These are phyloP conservation scores for Pachypsylla venusta DNA, from an alignment of 1,140 invertebrate species.

Conservation along the genomic window DNA sequence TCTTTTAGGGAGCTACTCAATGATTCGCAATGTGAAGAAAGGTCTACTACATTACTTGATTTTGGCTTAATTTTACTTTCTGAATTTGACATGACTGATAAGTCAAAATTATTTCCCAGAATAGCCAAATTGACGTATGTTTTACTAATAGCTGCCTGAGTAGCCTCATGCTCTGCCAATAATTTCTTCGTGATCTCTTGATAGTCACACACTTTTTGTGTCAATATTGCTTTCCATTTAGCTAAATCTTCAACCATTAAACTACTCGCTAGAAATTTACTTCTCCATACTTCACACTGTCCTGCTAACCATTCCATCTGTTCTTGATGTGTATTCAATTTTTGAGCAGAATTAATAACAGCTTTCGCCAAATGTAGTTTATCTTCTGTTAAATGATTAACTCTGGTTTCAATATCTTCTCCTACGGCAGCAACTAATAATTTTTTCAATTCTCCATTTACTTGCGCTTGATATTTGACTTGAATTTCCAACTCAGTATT, in stretches of 20 bases:
- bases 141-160: neutral
- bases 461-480: slow-evolving; percentile 52
- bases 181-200: neutral
- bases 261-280: slow-evolving; percentile 85
- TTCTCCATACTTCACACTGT: slow-evolving; percentile 89
- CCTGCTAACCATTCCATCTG: slow-evolving; percentile 82
- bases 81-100: neutral
- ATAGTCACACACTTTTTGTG: slow-evolving; percentile 4
- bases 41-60: neutral
- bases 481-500: slow-evolving; percentile 50
- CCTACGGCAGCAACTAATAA: slow-evolving; percentile 84
- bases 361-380: slow-evolving; percentile 74
- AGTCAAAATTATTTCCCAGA: neutral
- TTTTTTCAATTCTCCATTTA: slow-evolving; percentile 84
- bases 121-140: neutral
- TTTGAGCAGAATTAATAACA: slow-evolving; percentile 65
- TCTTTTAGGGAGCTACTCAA: neutral
- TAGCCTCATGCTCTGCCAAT: neutral
- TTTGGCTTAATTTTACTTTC: neutral
- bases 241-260: slow-evolving; percentile 82
- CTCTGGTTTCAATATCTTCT: slow-evolving; percentile 76
- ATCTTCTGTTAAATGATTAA: slow-evolving; percentile 78
- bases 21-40: neutral
- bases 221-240: slow-evolving; percentile 59
- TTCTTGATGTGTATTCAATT: slow-evolving; percentile 72